phyloP scores from a whole-genome alignment of 2,113 vertebrate genomes.

The Rhipidura dahli region DNA sequence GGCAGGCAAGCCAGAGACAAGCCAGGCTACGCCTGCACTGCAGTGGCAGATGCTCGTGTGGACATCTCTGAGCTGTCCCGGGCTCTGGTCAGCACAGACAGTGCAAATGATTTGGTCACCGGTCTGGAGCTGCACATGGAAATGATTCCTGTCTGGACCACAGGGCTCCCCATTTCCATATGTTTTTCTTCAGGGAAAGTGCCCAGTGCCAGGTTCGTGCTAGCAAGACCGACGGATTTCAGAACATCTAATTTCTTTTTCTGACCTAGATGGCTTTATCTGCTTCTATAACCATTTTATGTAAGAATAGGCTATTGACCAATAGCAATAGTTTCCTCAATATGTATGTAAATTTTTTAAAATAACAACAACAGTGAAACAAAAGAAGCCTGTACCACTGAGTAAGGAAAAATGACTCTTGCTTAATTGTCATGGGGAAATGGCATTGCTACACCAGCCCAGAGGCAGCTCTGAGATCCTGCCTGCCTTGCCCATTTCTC shows the following conservation, averaged over 20 bases:
- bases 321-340: not conserved
- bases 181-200: not conserved
- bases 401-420: not conserved
- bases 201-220: not conserved
- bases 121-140: not conserved
- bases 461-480: not conserved
- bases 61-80: accelerated
- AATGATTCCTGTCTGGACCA: not conserved
- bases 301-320: not conserved
- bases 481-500: not conserved
- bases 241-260: not conserved
- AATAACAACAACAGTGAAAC: not conserved
- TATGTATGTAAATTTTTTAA: not conserved
- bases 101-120: not conserved
- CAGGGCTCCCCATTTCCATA: not conserved
- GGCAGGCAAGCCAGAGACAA: not conserved
- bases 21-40: accelerated
- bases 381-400: not conserved
- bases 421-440: not conserved
- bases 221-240: not conserved
- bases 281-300: not conserved
- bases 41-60: accelerated
- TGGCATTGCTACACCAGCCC: accelerated
- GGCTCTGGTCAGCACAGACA: not conserved
- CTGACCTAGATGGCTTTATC: not conserved